Evolutionary conservation across 2,113 vertebrate genomes (phyloP).

Genomic region (Nettapus auritus): DNA sequence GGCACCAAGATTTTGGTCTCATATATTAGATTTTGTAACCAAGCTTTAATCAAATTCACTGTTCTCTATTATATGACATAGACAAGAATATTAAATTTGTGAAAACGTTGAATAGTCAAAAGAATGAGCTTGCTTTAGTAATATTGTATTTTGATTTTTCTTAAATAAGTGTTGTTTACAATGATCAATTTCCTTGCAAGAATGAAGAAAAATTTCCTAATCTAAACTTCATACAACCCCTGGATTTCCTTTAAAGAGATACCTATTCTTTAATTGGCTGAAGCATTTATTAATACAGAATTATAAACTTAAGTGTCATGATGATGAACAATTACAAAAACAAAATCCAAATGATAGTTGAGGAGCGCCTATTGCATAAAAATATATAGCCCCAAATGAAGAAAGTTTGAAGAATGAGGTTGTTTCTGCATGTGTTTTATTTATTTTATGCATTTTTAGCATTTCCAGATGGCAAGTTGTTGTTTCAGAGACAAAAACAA

Average conservation of each 20-base stretch:
- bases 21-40: not conserved
- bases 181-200: not conserved
- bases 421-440: constrained; percentile 5
- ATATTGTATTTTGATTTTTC: not conserved
- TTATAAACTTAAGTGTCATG: not conserved
- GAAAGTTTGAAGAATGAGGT: not conserved
- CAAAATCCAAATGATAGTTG: not conserved
- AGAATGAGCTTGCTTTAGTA: not conserved
- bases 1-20: not conserved
- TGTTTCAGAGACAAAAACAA: constrained; percentile 24
- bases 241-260: not conserved
- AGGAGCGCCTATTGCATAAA: not conserved
- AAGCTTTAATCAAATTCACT: not conserved
- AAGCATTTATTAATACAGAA: not conserved
- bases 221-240: not conserved
- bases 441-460: constrained; percentile 38
- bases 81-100: not conserved
- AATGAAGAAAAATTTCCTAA: not conserved
- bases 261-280: not conserved
- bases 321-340: constrained; percentile 10
- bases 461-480: constrained; percentile 64
- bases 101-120: not conserved
- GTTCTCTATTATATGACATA: rapidly evolving
- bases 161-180: not conserved
- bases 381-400: not conserved